Base-by-base conservation (phyloP, 2,888 invertebrate genomes). In the Thereva nobilitata region DNA sequence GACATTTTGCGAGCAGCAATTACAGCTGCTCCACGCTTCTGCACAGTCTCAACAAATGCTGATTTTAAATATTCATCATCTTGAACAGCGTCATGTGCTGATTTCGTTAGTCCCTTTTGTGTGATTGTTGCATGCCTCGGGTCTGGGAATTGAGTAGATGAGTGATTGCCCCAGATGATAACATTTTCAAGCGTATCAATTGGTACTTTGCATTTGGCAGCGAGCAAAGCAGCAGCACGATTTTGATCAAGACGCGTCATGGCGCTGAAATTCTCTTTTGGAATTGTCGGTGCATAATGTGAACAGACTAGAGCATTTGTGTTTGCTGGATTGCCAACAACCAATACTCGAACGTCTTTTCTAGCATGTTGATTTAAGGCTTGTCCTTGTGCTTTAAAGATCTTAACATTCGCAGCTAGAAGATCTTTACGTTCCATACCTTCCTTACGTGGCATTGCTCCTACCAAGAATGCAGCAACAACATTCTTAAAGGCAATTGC, bases 381-480 rank as follows among this genome's bases (percentile, higher is more conserved):
- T 78, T 93, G 89, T 9, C 99, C 98, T 83, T 98, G 98, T 61
- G 89, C 92, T 82, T 97, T 96, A 83, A 99, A 99, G 77, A 99
- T 99, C 80, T 93, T 95, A 4, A 98, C 97, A 82, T 99, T 99
- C 42, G 97, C 98, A 10, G 95, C 90, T 4, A 99, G 85, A 45
- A 99, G 86, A 79, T 99, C 99, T 81, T 98, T 99, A 66, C 99
- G 88, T 81, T 99, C 98, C 99, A 99, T 99, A 64, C 98, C 98
- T 79, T 94, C 89, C 77, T 91, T 92, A 64, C 99, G 89, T 1
- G 99, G 99, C 97, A 98, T 97, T 40, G 98, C 91, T 41, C 99
- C 99, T 52, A 99, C 97, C 68, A 99, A 84, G 80, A 99, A 97
- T 45, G 97, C 98, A 61, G 95, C 95, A 72, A 95, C 92, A 55